Evolutionary conservation across 64 coral and sea anemone genomes (phyloP), one percentile per base, ranked within the genome.

Genomic region (Montipora sp.): DNA sequence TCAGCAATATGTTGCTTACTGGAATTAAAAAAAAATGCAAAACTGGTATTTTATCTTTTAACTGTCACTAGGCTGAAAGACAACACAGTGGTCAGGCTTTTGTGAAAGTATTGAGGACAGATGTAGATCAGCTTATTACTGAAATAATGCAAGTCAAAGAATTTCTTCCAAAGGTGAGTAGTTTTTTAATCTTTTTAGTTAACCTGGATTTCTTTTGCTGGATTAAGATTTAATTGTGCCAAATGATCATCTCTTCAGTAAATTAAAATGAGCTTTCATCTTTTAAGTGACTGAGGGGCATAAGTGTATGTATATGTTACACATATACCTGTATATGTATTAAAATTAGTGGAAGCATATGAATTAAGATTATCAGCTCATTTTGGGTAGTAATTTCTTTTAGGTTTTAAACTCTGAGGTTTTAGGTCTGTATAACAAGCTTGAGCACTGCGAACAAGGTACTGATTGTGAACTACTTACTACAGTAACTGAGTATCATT

Each of bases 141-240:
- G 94, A 95, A 43, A 79, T 95, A 5, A 75, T 88, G 85, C 89
- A 95, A 80, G 10, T 95, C 12, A 95, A 95, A 43, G 94, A 89
- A 66, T 89, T 95, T 73, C 18, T 95, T 7, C 94, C 94, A 48
- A 95, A 95, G 73, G 94, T 95, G 60, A 16, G 20, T 44, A 27
- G 21, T 48, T 50, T 57, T 10, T 75, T 53, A 43, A 1, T 2
- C 43, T 84, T 36, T 7, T 18, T 0, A 7, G 14, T 44, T 55
- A 7, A 7, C 7, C 10, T 61, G 16, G 47, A 51, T 21, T 47
- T 47, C 47, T 36, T 36, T 36, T 36, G 36, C 36, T 36, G 36
- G 36, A 36, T 36, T 36, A 36, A 36, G 36, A 36, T 36, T 36
- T 36, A 36, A 36, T 36, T 36, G 36, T 36, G 36, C 36, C 36